Base-by-base conservation (phyloP, 1,140 invertebrate genomes). In the Hyphantria cunea region DNA sequence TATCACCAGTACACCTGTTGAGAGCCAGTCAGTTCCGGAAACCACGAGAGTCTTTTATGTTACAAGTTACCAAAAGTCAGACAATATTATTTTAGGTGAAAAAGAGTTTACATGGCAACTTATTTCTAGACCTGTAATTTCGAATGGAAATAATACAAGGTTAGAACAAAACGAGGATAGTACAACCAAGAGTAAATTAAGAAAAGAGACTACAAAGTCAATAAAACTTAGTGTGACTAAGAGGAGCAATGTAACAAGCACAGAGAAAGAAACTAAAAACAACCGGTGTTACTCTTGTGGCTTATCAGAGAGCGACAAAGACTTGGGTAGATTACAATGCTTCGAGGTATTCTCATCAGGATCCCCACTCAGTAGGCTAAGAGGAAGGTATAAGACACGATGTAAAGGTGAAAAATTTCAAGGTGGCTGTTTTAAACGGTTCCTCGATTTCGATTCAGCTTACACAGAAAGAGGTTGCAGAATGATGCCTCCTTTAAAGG, bases 401-500 rank as follows among this genome's bases (percentile, higher is more conserved):
- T 44, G 41, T 13, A 13, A 12, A 12, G 41, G 12, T n/a, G 12
- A n/a, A n/a, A 7, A 9, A 9, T 44, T 44, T 12, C n/a, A 44
- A n/a, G 41, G 41, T 44, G 41, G 41, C 6, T 44, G 41, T 7
- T 44, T 8, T 39, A 49, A 41, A 4, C 48, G 55, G 34, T 58
- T 49, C 31, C 31, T 58, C 6, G 55, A 58, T 49, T 12, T 58
- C 15, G 55, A 44, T 13, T 4, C 32, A 13, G 9, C 11, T 49
- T 58, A 39, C 6, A 49, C 10, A 6, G 55, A 58, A 13, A 58
- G 55, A 39, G 55, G 45, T 17, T 58, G 55, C 11, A 48, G 55
- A 15, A 33, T 37, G 5, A 17, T 41, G 11, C 55, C 55, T 6
- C 55, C 55, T 1, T 10, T 12, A 33, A 4, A 12, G 6, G 1